Evolutionary conservation across 1,140 invertebrate species (phyloP).

Genomic region (Calliopsis andreniformis): DNA sequence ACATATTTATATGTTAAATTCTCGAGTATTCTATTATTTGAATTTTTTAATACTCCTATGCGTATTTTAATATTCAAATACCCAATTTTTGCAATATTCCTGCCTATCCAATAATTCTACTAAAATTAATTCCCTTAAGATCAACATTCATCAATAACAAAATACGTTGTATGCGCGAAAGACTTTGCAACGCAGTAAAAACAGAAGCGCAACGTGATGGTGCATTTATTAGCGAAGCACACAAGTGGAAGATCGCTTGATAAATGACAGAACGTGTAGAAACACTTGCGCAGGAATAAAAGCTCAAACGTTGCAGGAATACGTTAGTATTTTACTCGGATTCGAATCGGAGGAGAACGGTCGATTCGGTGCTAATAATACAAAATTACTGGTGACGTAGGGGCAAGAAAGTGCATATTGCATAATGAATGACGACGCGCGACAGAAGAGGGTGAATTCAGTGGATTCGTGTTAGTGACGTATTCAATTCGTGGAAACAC

Average conservation of each 20-base stretch:
- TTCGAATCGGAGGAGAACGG: neutral
- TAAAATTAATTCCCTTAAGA: too few relatives aligned
- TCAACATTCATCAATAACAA: too few relatives aligned
- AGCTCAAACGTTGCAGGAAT: neutral
- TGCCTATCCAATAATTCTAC: too few relatives aligned
- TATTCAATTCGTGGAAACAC: conserved; percentile 17
- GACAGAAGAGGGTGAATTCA: conserved; percentile 36
- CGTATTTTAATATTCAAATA: too few relatives aligned
- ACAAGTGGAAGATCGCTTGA: neutral
- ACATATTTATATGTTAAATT: too few relatives aligned
- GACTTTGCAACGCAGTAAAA: too few relatives aligned
- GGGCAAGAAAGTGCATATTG: conserved; percentile 28
- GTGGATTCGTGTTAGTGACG: conserved; percentile 10
- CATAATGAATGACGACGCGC: conserved; percentile 38
- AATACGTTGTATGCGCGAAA: too few relatives aligned
- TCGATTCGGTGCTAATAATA: conserved; percentile 33
- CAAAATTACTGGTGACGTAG: conserved; percentile 12
- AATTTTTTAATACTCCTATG: too few relatives aligned
- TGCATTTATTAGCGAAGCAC: neutral
- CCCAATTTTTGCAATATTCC: too few relatives aligned
- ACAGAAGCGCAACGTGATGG: too few relatives aligned
- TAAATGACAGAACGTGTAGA: neutral
- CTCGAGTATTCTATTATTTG: too few relatives aligned
- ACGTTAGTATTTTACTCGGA: neutral
- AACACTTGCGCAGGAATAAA: neutral